These are phyloP conservation scores for Coelopa frigida DNA, from an alignment of 1,140 invertebrate genomes.

Conservation along the genomic window DNA sequence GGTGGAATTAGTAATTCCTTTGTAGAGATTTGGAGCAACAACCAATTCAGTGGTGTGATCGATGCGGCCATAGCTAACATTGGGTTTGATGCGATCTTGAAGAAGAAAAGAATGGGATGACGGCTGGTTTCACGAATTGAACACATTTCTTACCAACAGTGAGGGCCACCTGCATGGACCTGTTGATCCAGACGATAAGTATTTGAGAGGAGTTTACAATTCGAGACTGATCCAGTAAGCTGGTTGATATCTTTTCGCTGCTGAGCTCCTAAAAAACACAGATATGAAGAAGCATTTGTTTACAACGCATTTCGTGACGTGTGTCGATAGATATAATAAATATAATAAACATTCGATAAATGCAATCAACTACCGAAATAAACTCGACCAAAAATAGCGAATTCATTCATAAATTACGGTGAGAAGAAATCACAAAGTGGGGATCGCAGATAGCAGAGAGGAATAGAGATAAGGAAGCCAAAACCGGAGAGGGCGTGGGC, in stretches of 20 bases:
- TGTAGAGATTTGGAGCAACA: conserved; percentile 36
- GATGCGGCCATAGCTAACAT: conserved; percentile 33
- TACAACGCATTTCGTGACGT: too few species aligned
- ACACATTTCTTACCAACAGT: conserved; percentile 44
- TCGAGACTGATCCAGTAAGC: conserved; percentile 47
- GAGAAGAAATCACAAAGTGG: too few species aligned
- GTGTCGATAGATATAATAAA: too few species aligned
- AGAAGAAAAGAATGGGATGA: too few species aligned
- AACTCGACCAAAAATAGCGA: too few species aligned
- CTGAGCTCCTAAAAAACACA: conserved; percentile 45
- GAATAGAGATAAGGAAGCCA: too few species aligned
- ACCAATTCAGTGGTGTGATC: conserved; percentile 40
- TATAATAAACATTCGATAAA: too few species aligned
- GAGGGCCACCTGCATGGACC: conserved; percentile 45
- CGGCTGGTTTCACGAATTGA: not conserved
- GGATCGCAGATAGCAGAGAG: too few species aligned
- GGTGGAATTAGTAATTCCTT: conserved; percentile 27
- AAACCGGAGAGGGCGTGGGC: too few species aligned
- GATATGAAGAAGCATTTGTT: conserved; percentile 27
- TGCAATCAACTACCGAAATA: too few species aligned
- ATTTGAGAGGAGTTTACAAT: conserved; percentile 47
- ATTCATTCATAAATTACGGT: too few species aligned
- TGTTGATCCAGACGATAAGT: conserved; percentile 48
- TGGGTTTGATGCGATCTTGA: conserved; percentile 37
- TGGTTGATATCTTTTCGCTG: conserved; percentile 46